Conservation (phyloP, 2,888 invertebrate species). For the Drosophila atroscutellata region DNA sequence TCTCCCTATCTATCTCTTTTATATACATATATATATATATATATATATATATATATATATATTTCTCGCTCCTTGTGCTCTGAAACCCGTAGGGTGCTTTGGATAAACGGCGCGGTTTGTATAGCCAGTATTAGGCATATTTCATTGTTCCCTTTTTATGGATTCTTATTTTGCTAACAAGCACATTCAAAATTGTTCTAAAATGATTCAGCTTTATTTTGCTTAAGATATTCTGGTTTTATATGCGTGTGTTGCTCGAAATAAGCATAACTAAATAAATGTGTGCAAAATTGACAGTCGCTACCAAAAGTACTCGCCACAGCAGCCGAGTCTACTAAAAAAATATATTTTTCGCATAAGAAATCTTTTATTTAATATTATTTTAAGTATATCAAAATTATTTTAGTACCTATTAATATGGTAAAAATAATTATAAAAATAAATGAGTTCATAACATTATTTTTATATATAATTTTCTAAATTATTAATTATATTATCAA, state of each 20-base stretch:
- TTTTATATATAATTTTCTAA: accelerated
- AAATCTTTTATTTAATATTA: neutral
- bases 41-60: neutral
- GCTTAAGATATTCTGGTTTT: neutral
- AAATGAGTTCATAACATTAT: accelerated
- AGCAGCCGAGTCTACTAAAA: neutral
- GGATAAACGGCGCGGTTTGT: neutral
- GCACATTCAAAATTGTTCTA: neutral
- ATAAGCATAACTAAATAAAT: neutral
- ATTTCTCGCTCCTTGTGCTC: slow-evolving; percentile 10
- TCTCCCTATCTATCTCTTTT: neutral
- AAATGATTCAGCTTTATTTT: neutral
- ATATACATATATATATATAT: neutral
- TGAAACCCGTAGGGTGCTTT: slow-evolving; percentile 15
- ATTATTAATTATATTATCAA: neutral
- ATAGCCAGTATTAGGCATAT: neutral
- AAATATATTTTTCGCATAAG: neutral
- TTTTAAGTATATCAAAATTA: too few relatives aligned
- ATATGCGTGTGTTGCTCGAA: neutral
- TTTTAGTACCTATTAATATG: neutral
- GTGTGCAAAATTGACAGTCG: neutral
- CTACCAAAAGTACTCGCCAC: neutral
- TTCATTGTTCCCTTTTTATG: neutral
- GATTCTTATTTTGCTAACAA: neutral
- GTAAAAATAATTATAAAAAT: neutral